phyloP scores from a whole-genome alignment of 2,888 invertebrate species.

The Callosobruchus maculatus region DNA sequence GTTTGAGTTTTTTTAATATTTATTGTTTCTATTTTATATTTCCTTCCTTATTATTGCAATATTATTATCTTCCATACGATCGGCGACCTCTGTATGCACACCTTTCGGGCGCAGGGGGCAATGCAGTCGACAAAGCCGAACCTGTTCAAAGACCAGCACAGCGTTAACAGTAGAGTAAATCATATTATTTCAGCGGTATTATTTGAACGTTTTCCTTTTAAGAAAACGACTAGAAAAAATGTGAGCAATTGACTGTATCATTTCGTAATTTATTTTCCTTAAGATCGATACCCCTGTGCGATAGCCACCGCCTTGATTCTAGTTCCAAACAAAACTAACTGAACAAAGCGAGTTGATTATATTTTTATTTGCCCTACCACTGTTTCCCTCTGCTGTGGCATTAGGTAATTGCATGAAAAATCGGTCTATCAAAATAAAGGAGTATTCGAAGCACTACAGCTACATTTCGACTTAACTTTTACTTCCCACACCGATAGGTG shows the following conservation, averaged over 20 bases:
- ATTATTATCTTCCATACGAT: too few species aligned
- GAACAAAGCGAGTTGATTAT: background rate
- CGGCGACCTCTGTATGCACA: too few species aligned
- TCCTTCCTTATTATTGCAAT: too few species aligned
- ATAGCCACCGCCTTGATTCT: background rate
- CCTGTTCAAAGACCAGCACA: background rate
- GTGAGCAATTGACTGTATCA: background rate
- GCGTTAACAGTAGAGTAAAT: background rate
- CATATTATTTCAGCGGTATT: background rate
- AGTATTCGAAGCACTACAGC: too few species aligned
- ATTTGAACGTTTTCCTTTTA: background rate
- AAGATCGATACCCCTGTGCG: background rate
- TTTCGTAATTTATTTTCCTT: background rate
- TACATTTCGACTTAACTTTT: too few species aligned
- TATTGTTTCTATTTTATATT: too few species aligned
- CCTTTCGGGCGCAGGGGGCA: background rate
- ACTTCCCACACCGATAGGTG: too few species aligned
- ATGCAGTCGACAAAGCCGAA: background rate
- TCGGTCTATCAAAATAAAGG: too few species aligned
- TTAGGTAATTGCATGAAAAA: background rate
- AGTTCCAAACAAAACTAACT: background rate
- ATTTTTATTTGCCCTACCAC: background rate
- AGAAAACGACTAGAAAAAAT: background rate
- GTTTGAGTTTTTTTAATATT: too few species aligned
- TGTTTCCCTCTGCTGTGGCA: background rate